phyloP scores from a whole-genome alignment of 2,888 invertebrate genomes.

The Leistus spinibarbis region DNA sequence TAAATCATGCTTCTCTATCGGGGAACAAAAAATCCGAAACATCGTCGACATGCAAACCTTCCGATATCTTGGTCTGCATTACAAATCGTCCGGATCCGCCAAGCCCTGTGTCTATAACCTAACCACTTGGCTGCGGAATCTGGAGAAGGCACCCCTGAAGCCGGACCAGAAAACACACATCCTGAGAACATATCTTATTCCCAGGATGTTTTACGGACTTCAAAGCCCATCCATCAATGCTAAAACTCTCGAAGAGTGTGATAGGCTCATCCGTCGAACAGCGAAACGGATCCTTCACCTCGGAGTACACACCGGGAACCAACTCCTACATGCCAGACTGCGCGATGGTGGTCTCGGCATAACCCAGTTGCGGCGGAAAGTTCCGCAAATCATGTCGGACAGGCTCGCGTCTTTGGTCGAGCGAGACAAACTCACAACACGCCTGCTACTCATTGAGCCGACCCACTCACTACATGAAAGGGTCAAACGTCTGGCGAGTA shows the following conservation, averaged over 20 bases:
- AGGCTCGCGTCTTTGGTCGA: not conserved
- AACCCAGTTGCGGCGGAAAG: not conserved
- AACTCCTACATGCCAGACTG: not conserved
- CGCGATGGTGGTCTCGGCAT: conserved; percentile 9
- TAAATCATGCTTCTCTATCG: not conserved
- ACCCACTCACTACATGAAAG: not conserved
- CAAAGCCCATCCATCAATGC: conserved; percentile 28
- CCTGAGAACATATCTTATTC: conserved; percentile 8
- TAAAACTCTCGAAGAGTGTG: conserved; percentile 17
- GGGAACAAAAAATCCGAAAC: not conserved
- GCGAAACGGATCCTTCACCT: not conserved
- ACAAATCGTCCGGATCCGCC: not conserved
- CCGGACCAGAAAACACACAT: not conserved
- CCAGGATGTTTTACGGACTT: not conserved
- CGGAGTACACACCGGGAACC: not conserved
- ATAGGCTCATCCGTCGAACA: conserved; percentile 21
- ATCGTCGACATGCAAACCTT: not conserved
- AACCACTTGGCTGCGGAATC: not conserved
- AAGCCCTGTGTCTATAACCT: conserved; percentile 1
- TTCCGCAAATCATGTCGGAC: not conserved
- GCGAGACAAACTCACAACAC: not conserved
- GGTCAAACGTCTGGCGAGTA: not conserved
- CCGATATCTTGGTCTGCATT: not conserved
- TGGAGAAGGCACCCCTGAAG: not conserved
- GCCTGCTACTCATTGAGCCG: not conserved